These are phyloP conservation scores for Smutsia gigantea DNA, from an alignment of 2,797 vertebrate genomes.

Conservation along the genomic window DNA sequence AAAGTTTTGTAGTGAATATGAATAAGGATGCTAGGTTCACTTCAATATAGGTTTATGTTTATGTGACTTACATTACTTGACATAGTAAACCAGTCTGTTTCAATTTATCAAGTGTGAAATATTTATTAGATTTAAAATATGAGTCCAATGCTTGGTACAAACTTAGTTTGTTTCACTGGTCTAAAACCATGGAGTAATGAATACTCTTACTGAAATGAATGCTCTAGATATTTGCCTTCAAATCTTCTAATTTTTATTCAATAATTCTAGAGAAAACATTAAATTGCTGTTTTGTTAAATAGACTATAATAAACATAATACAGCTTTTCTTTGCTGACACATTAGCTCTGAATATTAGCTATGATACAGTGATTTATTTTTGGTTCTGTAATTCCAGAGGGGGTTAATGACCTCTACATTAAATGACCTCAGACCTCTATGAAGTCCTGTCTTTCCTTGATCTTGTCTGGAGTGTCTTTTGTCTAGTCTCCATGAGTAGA, in stretches of 20 bases:
- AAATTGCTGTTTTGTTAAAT: background rate
- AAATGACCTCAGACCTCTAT: background rate
- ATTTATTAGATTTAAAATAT: background rate
- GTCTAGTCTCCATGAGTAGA: background rate
- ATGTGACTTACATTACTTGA: background rate
- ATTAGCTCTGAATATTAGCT: background rate
- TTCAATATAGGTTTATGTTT: background rate
- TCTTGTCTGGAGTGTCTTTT: background rate
- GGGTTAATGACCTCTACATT: background rate
- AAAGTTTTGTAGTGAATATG: background rate
- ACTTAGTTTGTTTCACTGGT: background rate
- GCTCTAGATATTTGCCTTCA: background rate
- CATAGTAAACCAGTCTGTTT: background rate
- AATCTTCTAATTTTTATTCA: background rate
- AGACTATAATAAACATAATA: background rate
- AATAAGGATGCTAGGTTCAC: background rate
- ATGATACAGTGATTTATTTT: background rate
- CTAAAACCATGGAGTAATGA: background rate
- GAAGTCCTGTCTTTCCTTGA: background rate
- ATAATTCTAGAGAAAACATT: background rate
- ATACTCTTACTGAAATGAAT: background rate
- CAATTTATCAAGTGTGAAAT: background rate
- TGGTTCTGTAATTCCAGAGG: background rate
- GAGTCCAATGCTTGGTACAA: background rate
- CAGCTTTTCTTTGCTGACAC: background rate